Evolutionary conservation across 2,113 vertebrate species (phyloP), one percentile per base, ranked within the genome.

Genomic region (Crocuta crocuta): DNA sequence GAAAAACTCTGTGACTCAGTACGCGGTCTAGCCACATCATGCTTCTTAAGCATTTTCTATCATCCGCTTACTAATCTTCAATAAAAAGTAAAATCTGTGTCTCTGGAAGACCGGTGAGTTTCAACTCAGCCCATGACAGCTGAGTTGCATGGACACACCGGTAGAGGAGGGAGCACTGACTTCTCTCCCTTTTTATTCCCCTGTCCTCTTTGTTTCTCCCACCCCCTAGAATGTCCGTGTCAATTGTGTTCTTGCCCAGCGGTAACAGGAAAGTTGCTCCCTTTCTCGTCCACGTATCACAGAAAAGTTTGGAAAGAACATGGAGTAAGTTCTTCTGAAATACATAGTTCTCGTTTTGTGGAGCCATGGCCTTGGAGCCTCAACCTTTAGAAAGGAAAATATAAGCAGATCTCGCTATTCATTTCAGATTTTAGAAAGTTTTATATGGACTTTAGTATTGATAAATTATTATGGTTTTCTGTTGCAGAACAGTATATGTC

Each of bases 371-470:
- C 61, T 91, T 73, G 82, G 63, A 89, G 43, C 26, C 43, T 53
- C 31, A n/a, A 35, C 17, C 28, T 71, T 68, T 55, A 8, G n/a
- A 45, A 66, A 63, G 43, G 21, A 12, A 79, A 86, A 86, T 73
- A 45, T 23, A 82, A 83, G 63, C 23, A 82, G 5, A 58, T 31
- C 2, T 74, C 68, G 4, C 61, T 89, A 1, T 58, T 97, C 33
- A 76, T 95, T 93, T 89, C 85, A 26, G 28, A 73, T 73, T 93
- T 89, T 35, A 17, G 15, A 50, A 93, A 12, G 39, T 89, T 88
- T 94, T 93, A 39, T 61, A 71, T 94, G 73, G 71, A 68, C 1
- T 53, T 78, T 71, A 68, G 66, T 43, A 85, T 16, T 89, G 10
- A 35, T n/a, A 95, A 81, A 50, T 53, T 68, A 45, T 39, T 81